Conservation (phyloP, 2,113 vertebrate species). For the Melanerpes aurifrons region DNA sequence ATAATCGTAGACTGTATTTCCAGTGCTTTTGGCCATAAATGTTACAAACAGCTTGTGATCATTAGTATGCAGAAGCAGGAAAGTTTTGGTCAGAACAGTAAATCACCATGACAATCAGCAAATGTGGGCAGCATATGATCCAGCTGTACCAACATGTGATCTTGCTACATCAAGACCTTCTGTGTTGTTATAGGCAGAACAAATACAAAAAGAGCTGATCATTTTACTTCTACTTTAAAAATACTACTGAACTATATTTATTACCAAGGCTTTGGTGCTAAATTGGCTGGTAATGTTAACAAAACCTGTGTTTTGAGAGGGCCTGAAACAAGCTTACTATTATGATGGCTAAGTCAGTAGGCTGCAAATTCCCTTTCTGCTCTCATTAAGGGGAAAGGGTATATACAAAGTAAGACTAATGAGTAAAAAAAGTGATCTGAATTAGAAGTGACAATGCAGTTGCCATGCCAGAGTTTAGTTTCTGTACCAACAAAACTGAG, state of each 20-base stretch:
- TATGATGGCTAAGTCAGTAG: slow-evolving; percentile 52
- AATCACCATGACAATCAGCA: slow-evolving; percentile 26
- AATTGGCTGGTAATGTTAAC: slow-evolving; percentile 63
- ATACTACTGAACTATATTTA: background rate
- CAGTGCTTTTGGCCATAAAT: background rate
- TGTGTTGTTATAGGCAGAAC: background rate
- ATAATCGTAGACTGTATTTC: background rate
- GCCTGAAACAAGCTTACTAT: slow-evolving; percentile 47
- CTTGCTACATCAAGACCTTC: background rate
- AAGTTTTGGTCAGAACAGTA: slow-evolving; percentile 12
- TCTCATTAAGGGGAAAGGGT: slow-evolving; percentile 57
- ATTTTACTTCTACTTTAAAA: slow-evolving; percentile 39
- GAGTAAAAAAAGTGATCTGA: slow-evolving; percentile 56
- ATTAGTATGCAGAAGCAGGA: background rate
- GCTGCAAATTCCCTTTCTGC: slow-evolving; percentile 59
- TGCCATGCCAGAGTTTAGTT: slow-evolving; percentile 36
- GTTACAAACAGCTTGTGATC: background rate
- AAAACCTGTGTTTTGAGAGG: slow-evolving; percentile 49
- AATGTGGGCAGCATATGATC: slow-evolving; percentile 29
- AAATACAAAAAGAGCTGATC: background rate
- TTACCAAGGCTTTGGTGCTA: slow-evolving; percentile 31
- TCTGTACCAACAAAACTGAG: slow-evolving; percentile 37
- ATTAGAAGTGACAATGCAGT: slow-evolving; percentile 58
- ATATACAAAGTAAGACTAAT: slow-evolving; percentile 55
- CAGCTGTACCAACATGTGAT: background rate